phyloP scores from a whole-genome alignment of 2,888 invertebrate genomes.

The Apamea anceps region DNA sequence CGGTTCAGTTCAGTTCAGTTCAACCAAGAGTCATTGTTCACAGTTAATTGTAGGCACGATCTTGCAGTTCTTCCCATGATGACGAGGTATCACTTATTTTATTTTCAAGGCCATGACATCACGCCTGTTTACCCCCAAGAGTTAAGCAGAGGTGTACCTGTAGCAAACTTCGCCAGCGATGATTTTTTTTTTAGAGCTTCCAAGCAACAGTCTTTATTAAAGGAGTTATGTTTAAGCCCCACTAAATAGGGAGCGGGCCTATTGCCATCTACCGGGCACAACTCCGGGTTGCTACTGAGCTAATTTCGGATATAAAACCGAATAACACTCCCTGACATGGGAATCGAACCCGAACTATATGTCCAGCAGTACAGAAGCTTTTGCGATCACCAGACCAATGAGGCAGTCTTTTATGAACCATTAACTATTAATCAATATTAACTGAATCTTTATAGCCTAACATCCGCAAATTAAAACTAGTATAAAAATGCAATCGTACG shows the following conservation, averaged over 20 bases:
- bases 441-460: constrained; percentile 20
- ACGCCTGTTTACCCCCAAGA: too few species aligned
- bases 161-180: too few species aligned
- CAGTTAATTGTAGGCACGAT: not conserved
- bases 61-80: not conserved
- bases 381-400: not conserved
- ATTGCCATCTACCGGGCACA: not conserved
- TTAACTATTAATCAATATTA: constrained; percentile 38
- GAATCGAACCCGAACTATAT: not conserved
- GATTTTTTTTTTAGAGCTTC: too few species aligned
- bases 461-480: constrained; percentile 51
- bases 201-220: too few species aligned
- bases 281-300: not conserved
- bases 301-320: not conserved
- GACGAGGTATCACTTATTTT: not conserved
- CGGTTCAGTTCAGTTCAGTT: too few species aligned
- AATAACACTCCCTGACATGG: too few species aligned
- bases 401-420: constrained; percentile 21
- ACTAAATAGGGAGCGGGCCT: not conserved
- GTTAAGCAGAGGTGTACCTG: too few species aligned
- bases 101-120: too few species aligned
- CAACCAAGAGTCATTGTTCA: too few species aligned
- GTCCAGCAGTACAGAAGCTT: not conserved
- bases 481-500: constrained; percentile 1
- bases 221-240: not conserved